Base-by-base conservation (phyloP, 2,113 vertebrate species). In the Catagonus wagneri region DNA sequence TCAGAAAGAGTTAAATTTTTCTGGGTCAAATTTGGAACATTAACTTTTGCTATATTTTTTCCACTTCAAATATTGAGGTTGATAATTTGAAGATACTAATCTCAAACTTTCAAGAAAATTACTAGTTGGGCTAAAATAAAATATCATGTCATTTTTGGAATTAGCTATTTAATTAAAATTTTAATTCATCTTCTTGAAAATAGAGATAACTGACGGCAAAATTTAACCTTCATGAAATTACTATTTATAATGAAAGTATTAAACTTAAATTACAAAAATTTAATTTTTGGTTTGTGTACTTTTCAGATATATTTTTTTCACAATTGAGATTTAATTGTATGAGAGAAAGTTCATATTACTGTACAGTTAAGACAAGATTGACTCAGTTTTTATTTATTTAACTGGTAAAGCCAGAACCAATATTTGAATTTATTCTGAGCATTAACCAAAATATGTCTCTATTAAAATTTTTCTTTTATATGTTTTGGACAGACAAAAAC, bases 111-210 rank as follows among this genome's bases (percentile, higher is more conserved):
- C 69, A 94, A 95, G 79, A 96, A 97, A 97, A 97, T 96, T 96
- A 52, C 52, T 87, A 56, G 17, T 79, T 94, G 83, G 36, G 7
- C 74, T 97, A 93, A 96, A 96, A 97, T 97, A 93, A 92, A 92
- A 89, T 96, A 83, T 93, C 79, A 86, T 72, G 44, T 90, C 87
- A 71, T 92, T 90, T 94, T 92, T 96, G 68, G 29, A 96, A 97
- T 97, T 97, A 97, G 75, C 69, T 94, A 90, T 92, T 97, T 98
- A 98, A 98, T 98, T 98, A 97, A 97, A 97, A 75, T 71, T 96
- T 97, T 93, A 75, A 95, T 97, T 92, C 78, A 92, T 94, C 61
- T 76, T 89, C 69, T 79, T 84, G 63, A 86, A 89, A 95, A 61
- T 89, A 72, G 34, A 86, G 23, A 17, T 39, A 65, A 89, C 63